Conservation (phyloP, 1,140 invertebrate genomes). For the Microplitis demolitor region DNA sequence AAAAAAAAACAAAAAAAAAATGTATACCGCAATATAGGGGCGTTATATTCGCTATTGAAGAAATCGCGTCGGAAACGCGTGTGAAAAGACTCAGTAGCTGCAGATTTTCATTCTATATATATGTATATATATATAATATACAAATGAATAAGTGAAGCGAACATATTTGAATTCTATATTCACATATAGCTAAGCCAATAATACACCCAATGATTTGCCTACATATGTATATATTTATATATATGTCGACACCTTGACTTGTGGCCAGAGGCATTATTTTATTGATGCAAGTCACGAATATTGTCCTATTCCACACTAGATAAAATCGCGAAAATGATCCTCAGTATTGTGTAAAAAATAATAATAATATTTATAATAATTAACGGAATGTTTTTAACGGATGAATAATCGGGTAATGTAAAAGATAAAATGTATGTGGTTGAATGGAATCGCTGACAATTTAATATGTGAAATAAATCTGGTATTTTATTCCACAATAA, state of each 20-base stretch:
- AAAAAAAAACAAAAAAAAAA: not conserved
- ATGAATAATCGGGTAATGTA: no score
- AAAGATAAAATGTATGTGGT: no score
- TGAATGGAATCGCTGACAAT: not conserved
- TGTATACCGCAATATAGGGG: conserved; percentile 15
- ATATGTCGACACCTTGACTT: not conserved
- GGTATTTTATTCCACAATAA: not conserved
- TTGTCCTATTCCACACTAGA: no score
- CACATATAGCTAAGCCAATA: not conserved
- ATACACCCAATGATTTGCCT: not conserved
- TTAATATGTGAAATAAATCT: not conserved
- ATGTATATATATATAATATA: no score
- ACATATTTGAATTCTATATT: not conserved
- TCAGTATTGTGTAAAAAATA: no score
- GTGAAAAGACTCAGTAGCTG: conserved; percentile 14
- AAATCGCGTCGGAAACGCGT: conserved; percentile 25
- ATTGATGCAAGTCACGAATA: conserved; percentile 12
- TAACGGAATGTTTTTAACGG: no score
- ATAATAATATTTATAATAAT: no score
- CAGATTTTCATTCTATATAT: not conserved
- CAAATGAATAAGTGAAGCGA: not conserved
- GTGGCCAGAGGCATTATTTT: not conserved
- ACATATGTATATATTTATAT: not conserved
- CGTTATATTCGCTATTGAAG: conserved; percentile 15
- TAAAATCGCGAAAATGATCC: no score